Evolutionary conservation across 2,113 vertebrate genomes (phyloP).

Genomic region (cat (Felis catus)): DNA sequence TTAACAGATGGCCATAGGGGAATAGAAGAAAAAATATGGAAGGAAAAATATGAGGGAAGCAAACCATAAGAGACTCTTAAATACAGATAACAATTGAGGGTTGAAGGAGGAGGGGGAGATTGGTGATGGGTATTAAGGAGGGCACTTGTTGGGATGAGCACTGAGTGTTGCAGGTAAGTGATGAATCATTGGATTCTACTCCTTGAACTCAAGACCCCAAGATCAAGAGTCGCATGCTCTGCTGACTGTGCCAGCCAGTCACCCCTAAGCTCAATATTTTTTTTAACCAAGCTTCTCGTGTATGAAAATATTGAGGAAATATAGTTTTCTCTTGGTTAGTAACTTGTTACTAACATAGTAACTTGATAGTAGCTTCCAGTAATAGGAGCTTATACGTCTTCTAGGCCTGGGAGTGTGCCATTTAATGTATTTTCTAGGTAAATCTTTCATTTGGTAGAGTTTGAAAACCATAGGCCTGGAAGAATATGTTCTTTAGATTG

Average conservation of each 20-base stretch:
- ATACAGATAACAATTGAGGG: too few relatives aligned
- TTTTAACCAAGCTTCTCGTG: neutral
- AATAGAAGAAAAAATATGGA: too few relatives aligned
- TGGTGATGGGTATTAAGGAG: too few relatives aligned
- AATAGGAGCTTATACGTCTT: neutral
- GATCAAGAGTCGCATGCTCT: neutral
- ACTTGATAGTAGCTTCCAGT: neutral
- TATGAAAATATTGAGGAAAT: neutral
- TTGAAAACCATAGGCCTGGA: neutral
- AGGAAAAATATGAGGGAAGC: too few relatives aligned
- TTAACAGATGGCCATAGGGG: too few relatives aligned
- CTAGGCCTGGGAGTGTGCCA: neutral
- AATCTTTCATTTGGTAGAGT: neutral
- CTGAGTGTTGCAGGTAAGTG: too few relatives aligned
- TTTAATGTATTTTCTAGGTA: neutral
- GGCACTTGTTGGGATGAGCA: too few relatives aligned
- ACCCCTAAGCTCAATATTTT: neutral
- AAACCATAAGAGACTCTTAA: too few relatives aligned
- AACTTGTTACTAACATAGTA: neutral
- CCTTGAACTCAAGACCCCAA: neutral
- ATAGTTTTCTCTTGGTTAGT: neutral
- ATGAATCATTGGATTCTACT: too few relatives aligned
- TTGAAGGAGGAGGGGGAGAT: too few relatives aligned
- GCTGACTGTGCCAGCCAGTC: neutral
- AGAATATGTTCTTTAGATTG: neutral